Base-by-base conservation (phyloP, 2,113 vertebrate genomes). In the Rhinichthys klamathensis region DNA sequence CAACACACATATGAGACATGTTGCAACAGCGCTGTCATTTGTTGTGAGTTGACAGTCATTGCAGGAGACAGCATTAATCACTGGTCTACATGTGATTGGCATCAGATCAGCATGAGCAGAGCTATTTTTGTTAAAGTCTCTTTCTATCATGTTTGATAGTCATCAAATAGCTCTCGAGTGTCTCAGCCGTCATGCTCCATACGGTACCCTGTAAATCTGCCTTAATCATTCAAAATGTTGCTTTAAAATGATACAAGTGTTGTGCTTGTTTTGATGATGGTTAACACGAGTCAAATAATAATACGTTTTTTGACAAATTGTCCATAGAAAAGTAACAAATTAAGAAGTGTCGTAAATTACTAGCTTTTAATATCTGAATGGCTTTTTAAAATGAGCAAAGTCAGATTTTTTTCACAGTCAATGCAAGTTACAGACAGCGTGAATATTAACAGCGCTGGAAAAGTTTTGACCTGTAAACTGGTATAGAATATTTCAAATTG, bases 11-110 rank as follows among this genome's bases (percentile, higher is more conserved):
- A 46, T 49, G 27, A 49, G 25, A 49, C 60, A 35, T 81, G 44
- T 69, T 27, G 58, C 58, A 80, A 63, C 35, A 25, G 92, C 92
- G 92, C 92, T 93, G 89, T 80, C 56, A 54, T 76, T 30, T 54
- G 6, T 16, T 27, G 25, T 8, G 12, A 11, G 49, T 54, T 69
- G 80, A 81, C 80, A 67, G 63, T n/a, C 61, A 81, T 54, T 12
- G 9, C 25, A 54, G 18, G 74, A 54, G 74, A 76, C 74, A 76
- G n/a, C 25, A 16, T 63, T 80, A 27, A 80, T 63, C 77, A 80
- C 56, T 15, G 35, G 46, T 69, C 44, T 69, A 54, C 63, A 32
- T 81, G 80, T 69, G 80, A 69, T 69, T 51, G 79, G 79, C 61
- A 81, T 27, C 79, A 32, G 79, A 51, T 54, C 25, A n/a, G 11